Conservation (phyloP, 1,140 invertebrate species). For the Pseudomyrmex sp. region DNA sequence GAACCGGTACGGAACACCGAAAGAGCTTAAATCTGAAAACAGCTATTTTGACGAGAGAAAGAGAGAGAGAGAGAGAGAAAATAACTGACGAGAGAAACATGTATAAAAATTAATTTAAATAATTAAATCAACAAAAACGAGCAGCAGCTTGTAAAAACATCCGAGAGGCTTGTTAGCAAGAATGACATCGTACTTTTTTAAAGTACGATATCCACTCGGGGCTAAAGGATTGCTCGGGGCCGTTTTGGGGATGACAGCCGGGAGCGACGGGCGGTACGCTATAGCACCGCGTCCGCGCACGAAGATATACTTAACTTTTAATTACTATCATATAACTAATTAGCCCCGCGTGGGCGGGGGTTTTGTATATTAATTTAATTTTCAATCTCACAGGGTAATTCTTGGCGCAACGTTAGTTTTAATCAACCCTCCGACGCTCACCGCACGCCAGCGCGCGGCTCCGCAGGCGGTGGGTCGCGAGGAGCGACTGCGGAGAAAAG, state of each 20-base stretch:
- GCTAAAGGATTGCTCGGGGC: constrained; percentile 33
- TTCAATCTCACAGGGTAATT: constrained; percentile 86
- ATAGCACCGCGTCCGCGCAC: constrained; percentile 50
- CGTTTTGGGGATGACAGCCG: constrained; percentile 33
- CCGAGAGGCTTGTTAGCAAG: background rate
- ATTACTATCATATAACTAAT: constrained; percentile 86
- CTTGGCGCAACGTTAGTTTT: constrained; percentile 85
- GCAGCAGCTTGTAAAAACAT: constrained; percentile 15
- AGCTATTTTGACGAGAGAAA: background rate
- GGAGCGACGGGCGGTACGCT: constrained; percentile 6
- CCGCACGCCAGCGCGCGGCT: constrained; percentile 72
- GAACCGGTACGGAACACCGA: background rate
- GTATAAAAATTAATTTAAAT: background rate
- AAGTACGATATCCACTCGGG: constrained; percentile 30
- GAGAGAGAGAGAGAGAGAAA: no score
- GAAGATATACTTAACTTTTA: constrained; percentile 83
- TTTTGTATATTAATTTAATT: constrained; percentile 86
- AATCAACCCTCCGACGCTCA: constrained; percentile 82
- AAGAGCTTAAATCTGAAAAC: background rate
- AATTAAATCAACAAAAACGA: background rate
- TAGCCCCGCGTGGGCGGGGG: constrained; percentile 80
- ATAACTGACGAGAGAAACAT: background rate
- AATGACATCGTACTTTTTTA: constrained; percentile 13
- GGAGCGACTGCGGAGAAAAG: constrained; percentile 39
- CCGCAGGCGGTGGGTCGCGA: constrained; percentile 63